A percentile compares a stretch with the other conserved stretches of the same genome.
Evolutionary conservation across 2,888 invertebrate genomes (phyloP).

Genomic region (Lydus trimaculatus): DNA sequence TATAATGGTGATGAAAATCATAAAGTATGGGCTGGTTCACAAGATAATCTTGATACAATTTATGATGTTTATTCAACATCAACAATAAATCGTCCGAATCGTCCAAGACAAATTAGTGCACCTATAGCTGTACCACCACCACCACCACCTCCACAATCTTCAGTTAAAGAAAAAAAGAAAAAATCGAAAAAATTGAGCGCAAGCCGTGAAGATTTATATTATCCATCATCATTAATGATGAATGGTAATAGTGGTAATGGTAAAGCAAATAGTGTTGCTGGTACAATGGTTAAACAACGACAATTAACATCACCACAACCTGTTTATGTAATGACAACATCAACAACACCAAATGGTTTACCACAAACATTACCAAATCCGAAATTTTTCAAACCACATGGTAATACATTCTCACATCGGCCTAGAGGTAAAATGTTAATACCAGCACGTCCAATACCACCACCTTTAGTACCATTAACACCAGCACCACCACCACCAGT

Average conservation of each 20-base stretch:
- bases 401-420: slow-evolving; percentile 58
- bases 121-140: slow-evolving; percentile 85
- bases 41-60: slow-evolving; percentile 75
- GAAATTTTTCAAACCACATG: slow-evolving; percentile 61
- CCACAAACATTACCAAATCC: slow-evolving; percentile 59
- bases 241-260: slow-evolving; percentile 56
- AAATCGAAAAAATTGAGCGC: slow-evolving; percentile 64
- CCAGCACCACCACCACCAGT: slow-evolving; percentile 53
- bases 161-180: slow-evolving; percentile 71
- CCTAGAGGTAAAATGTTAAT: slow-evolving; percentile 65
- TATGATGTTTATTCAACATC: slow-evolving; percentile 74
- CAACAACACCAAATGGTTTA: slow-evolving; percentile 52
- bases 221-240: slow-evolving; percentile 58
- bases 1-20: slow-evolving; percentile 94
- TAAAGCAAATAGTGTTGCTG: slow-evolving; percentile 56
- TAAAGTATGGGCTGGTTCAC: slow-evolving; percentile 87
- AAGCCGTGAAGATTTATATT: slow-evolving; percentile 65
- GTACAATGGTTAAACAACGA: slow-evolving; percentile 61
- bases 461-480: slow-evolving; percentile 58
- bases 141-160: slow-evolving; percentile 63
- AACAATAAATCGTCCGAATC: slow-evolving; percentile 69
- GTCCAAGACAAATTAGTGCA: slow-evolving; percentile 82
- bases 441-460: slow-evolving; percentile 63
- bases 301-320: slow-evolving; percentile 54
- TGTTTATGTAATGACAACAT: slow-evolving; percentile 56